Evolutionary conservation across 2,888 invertebrate genomes (phyloP).

Genomic region (Hylaea fasciaria): DNA sequence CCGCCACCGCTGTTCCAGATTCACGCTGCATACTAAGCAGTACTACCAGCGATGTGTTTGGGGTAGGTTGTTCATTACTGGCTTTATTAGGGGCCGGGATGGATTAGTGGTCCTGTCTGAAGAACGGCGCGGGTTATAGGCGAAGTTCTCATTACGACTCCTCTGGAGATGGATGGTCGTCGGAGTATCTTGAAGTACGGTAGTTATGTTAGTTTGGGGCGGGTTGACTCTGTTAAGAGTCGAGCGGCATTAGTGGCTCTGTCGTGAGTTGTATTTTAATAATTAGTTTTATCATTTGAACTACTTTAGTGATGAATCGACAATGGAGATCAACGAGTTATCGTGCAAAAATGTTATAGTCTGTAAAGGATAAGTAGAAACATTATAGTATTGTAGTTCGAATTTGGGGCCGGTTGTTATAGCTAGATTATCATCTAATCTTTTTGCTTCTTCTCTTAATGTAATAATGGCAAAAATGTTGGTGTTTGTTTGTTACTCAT

Average conservation of each 20-base stretch:
- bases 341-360: no score
- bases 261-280: neutral
- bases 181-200: neutral
- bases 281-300: no score
- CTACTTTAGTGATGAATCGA: no score
- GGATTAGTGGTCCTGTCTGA: slow-evolving; percentile 1
- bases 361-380: no score
- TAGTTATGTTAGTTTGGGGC: slow-evolving; percentile 12
- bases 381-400: no score
- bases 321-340: no score
- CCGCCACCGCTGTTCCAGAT: slow-evolving; percentile 29
- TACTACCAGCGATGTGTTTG: slow-evolving; percentile 6
- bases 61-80: slow-evolving; percentile 23
- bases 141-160: neutral
- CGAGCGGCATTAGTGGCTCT: slow-evolving; percentile 4
- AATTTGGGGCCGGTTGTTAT: no score
- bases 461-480: no score
- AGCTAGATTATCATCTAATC: no score
- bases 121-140: neutral
- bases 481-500: no score
- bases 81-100: slow-evolving; percentile 19
- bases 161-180: neutral
- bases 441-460: no score
- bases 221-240: slow-evolving; percentile 19
- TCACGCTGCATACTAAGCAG: slow-evolving; percentile 31